These are phyloP conservation scores for Caenorhabditis uteleia DNA, from an alignment of 2,888 invertebrate species.

Conservation along the genomic window DNA sequence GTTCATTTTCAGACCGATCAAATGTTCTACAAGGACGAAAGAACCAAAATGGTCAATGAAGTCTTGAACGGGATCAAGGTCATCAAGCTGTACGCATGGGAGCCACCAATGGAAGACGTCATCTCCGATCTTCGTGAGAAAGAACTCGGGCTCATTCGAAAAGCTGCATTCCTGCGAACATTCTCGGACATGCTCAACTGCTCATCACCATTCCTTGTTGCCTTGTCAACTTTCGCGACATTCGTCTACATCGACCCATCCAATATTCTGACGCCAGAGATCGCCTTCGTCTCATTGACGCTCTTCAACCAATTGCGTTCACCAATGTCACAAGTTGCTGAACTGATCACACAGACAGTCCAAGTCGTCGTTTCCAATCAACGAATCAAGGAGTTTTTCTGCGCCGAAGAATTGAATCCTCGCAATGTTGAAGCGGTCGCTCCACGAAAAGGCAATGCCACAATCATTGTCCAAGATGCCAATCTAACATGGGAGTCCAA, in stretches of 20 bases:
- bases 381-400: constrained; percentile 64
- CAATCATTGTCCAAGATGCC: constrained; percentile 54
- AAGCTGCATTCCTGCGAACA: constrained; percentile 64
- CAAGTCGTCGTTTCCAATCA: constrained; percentile 65
- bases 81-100: constrained; percentile 74
- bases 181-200: constrained; percentile 67
- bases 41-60: constrained; percentile 92
- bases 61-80: constrained; percentile 87
- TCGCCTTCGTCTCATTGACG: constrained; percentile 93
- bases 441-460: no score
- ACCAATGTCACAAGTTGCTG: constrained; percentile 87
- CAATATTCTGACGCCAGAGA: constrained; percentile 73
- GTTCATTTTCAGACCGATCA: no score
- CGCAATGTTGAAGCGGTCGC: no score
- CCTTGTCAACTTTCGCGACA: constrained; percentile 67
- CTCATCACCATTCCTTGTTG: constrained; percentile 67
- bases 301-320: constrained; percentile 96
- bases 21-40: constrained; percentile 91
- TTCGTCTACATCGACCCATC: constrained; percentile 59
- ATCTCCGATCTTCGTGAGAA: constrained; percentile 62
- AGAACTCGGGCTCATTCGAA: constrained; percentile 60
- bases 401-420: constrained; percentile 51
- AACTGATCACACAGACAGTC: constrained; percentile 68
- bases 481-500: constrained; percentile 57
- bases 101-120: constrained; percentile 69